These are phyloP conservation scores for Eupristina koningsbergeri DNA, from an alignment of 1,140 invertebrate genomes.

Conservation along the genomic window DNA sequence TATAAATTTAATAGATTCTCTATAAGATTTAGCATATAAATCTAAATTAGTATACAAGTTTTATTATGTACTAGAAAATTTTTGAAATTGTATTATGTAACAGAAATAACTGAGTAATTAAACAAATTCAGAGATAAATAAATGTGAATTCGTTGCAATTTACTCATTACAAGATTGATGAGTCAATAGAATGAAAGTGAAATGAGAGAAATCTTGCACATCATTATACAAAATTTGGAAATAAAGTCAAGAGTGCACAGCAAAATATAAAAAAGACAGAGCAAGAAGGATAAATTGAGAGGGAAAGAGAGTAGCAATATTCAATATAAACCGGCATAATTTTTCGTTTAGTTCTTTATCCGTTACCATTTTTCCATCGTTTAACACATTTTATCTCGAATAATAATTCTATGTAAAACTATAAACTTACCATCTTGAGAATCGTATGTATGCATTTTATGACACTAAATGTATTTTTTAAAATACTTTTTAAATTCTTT, in stretches of 20 bases:
- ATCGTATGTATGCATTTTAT: neutral
- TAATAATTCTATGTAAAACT: too few species aligned
- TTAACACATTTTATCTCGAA: neutral
- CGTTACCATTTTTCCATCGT: neutral
- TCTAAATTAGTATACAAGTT: too few species aligned
- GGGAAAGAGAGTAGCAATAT: slow-evolving; percentile 14
- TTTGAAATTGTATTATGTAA: too few species aligned
- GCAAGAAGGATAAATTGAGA: neutral
- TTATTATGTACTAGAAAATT: too few species aligned
- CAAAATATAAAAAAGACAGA: slow-evolving; percentile 1
- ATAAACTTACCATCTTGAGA: neutral
- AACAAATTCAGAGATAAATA: neutral
- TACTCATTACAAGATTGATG: neutral
- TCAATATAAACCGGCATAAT: neutral
- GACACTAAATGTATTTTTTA: too few species aligned
- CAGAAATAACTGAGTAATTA: neutral
- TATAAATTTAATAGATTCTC: too few species aligned
- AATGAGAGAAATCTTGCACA: slow-evolving; percentile 55
- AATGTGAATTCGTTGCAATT: slow-evolving; percentile 6
- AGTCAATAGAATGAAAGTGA: neutral
- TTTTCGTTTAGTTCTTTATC: neutral
- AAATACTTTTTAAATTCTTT: too few species aligned
- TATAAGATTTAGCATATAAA: too few species aligned
- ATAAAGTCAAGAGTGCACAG: slow-evolving; percentile 25
- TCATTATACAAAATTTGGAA: slow-evolving; percentile 44